Evolutionary conservation across 2,113 vertebrate species (phyloP), one percentile per base, ranked within the genome.

Genomic region (Orientallactaga bullata): DNA sequence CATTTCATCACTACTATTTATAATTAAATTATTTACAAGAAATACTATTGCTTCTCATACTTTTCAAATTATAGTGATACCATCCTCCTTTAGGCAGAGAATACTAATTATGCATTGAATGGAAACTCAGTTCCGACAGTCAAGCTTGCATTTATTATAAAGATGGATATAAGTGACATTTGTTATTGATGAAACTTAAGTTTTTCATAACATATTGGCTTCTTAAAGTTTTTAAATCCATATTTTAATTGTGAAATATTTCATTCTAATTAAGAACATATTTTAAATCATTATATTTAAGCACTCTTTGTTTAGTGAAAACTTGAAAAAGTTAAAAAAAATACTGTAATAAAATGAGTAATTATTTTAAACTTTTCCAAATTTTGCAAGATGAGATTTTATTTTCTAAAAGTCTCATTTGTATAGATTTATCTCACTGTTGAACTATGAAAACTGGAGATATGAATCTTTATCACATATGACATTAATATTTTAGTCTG

Each of bases 91-190:
- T 74, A 51, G 60, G 71, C 39, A 71, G 68, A 77, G 82, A 95
- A 96, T 85, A 58, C 39, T 78, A 90, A 51, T 24, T 5, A 83
- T 81, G 26, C 2, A 23, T 85, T 95, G 23, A 85, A 72, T 7
- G 37, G 15, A 88, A 63, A 3, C 39, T 37, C 12, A 79, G 37
- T 82, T 55, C 55, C 10, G 12, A 55, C 10, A 55, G 42, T 47
- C 17, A 20, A 24, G 85, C 81, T 90, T 93, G 88, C 78, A 76
- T 24, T 63, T 82, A 91, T 76, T 66, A 37, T 69, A 11, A 91
- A 73, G 47, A 90, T 90, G 11, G 21, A 28, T n/a, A 51, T 85
- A 77, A 61, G 20, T 83, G 65, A 61, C 3, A 60, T 51, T 82
- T 91, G 21, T 63, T 81, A 78, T 37, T 76, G 16, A 93, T n/a